phyloP scores from a whole-genome alignment of 2,888 invertebrate species.

The Colostygia pectinataria region DNA sequence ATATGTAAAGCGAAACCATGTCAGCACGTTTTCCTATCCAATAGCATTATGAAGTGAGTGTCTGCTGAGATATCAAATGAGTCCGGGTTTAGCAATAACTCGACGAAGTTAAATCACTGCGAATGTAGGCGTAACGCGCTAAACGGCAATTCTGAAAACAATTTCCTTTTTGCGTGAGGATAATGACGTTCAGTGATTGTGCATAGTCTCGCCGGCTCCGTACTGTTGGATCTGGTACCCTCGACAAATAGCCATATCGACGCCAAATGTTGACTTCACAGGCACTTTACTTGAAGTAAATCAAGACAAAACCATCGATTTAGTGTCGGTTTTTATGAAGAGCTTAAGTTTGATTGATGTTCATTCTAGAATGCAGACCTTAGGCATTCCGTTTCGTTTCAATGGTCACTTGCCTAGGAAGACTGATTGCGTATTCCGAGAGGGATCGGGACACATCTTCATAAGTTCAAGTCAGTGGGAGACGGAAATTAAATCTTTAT shows the following conservation, averaged over 20 bases:
- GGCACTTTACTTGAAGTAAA: too few relatives aligned
- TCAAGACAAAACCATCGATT: too few relatives aligned
- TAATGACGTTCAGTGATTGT: slow-evolving; percentile 12
- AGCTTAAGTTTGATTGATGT: too few relatives aligned
- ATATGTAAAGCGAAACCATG: too few relatives aligned
- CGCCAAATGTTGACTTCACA: too few relatives aligned
- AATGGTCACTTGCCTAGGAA: slow-evolving; percentile 3
- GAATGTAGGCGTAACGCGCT: slow-evolving; percentile 4
- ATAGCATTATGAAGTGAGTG: background rate
- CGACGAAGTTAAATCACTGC: slow-evolving; percentile 6
- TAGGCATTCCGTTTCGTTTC: background rate
- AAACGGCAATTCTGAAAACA: slow-evolving; percentile 15
- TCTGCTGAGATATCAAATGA: slow-evolving; percentile 1
- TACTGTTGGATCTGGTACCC: background rate
- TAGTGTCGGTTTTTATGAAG: too few relatives aligned
- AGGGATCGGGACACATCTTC: slow-evolving; percentile 26
- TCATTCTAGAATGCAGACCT: too few relatives aligned
- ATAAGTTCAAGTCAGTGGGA: slow-evolving; percentile 13
- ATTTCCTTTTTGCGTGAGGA: slow-evolving; percentile 14
- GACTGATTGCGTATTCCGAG: slow-evolving; percentile 30
- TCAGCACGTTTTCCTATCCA: too few relatives aligned
- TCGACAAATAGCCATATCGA: slow-evolving; percentile 6
- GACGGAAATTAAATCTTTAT: slow-evolving; percentile 34
- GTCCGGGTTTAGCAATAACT: background rate
- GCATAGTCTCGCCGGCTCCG: slow-evolving; percentile 2